phyloP scores from a whole-genome alignment of 35 echinoderm and acorn worm genomes.

The Apostichopus californicus region DNA sequence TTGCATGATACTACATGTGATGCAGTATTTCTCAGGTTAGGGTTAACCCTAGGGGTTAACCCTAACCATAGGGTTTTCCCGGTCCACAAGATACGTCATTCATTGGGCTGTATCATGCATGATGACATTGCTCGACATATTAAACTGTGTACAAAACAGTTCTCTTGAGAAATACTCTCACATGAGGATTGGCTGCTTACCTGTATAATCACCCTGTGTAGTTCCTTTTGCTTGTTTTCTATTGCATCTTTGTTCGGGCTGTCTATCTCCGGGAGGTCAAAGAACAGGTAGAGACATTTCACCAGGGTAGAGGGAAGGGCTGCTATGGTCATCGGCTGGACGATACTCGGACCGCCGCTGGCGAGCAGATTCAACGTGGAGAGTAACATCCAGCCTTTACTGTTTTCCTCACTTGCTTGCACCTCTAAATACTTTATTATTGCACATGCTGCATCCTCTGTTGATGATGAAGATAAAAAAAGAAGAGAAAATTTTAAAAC shows the following conservation, averaged over 20 bases:
- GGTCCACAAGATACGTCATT: no score
- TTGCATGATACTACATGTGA: no score
- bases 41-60: no score
- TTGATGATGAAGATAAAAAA: not conserved
- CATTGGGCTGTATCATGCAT: no score
- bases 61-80: no score
- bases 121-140: no score
- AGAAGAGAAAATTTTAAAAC: not conserved
- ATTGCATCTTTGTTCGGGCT: not conserved
- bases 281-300: constrained; percentile 99
- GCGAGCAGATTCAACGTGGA: constrained; percentile 85
- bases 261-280: constrained; percentile 87
- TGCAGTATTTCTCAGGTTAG: no score
- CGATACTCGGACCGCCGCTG: constrained; percentile 87
- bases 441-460: constrained; percentile 95
- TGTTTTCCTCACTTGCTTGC: constrained; percentile 78
- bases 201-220: constrained; percentile 86
- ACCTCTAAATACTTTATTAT: constrained; percentile 97
- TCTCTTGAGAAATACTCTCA: no score
- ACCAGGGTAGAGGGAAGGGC: constrained; percentile 93
- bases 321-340: constrained; percentile 93
- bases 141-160: no score
- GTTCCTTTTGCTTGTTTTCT: constrained; percentile 47
- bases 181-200: constrained; percentile 15
- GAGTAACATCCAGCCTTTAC: constrained; percentile 98